Evolutionary conservation across 2,797 vertebrate genomes (phyloP).

Genomic region (Lepilemur septentrionalis): DNA sequence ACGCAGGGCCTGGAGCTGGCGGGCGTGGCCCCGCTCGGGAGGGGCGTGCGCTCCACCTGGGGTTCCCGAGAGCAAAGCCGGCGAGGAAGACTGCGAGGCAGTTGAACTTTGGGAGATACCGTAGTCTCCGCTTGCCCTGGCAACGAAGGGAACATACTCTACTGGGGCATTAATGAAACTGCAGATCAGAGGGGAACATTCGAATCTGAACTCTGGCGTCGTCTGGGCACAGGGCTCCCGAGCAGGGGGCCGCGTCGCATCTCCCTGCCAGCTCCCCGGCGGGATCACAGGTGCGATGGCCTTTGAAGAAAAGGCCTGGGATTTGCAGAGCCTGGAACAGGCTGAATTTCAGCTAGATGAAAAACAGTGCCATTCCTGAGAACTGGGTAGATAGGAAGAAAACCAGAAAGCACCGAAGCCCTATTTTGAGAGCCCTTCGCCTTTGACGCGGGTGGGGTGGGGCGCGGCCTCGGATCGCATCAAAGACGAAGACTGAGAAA

Average conservation of each 20-base stretch:
- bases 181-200: rapidly evolving
- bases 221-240: background rate
- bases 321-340: constrained; percentile 43
- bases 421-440: constrained; percentile 23
- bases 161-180: rapidly evolving
- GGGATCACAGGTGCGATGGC: rapidly evolving
- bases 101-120: rapidly evolving
- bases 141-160: background rate
- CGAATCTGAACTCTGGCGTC: background rate
- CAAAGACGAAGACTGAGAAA: constrained; percentile 33
- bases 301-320: constrained; percentile 52
- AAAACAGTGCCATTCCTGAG: constrained; percentile 22
- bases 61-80: rapidly evolving
- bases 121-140: rapidly evolving
- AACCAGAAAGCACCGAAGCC: background rate
- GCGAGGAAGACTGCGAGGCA: rapidly evolving
- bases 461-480: constrained; percentile 47
- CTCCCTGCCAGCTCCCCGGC: background rate
- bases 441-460: background rate
- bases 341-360: constrained; percentile 28
- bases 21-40: rapidly evolving
- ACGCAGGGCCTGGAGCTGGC: rapidly evolving
- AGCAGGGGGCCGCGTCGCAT: background rate
- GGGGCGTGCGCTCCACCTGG: rapidly evolving
- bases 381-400: background rate